Percentiles rank a stretch among this genome's conserved stretches.
Conservation (phyloP, 2,797 vertebrate genomes). For the Bovichtus variegatus region DNA sequence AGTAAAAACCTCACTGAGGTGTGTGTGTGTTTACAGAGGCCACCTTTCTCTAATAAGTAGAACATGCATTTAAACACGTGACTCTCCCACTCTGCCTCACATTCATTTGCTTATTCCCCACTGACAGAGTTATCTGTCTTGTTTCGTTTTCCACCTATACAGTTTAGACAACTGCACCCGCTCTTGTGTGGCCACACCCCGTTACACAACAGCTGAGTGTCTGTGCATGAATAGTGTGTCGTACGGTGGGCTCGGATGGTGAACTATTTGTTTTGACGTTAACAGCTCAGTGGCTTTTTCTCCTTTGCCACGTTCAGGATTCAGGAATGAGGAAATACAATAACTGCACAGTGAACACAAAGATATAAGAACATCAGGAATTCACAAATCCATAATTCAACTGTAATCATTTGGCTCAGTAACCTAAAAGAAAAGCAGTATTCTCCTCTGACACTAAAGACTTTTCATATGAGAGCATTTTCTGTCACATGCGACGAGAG, state of each 20-base stretch:
- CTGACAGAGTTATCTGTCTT: constrained; percentile 49
- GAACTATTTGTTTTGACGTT: constrained; percentile 55
- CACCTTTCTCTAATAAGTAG: constrained; percentile 6
- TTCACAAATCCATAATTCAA: constrained; percentile 49
- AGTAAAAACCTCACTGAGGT: neutral
- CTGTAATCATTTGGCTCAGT: constrained; percentile 62
- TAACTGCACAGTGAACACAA: neutral
- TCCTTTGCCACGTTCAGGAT: constrained; percentile 5
- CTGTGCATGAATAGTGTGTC: constrained; percentile 21
- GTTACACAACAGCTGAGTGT: constrained; percentile 66
- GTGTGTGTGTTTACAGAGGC: constrained; percentile 3
- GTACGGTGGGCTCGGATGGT: constrained; percentile 18
- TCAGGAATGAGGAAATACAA: constrained; percentile 22
- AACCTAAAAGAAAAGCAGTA: constrained; percentile 54
- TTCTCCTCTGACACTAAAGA: constrained; percentile 46
- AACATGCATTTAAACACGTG: constrained; percentile 10
- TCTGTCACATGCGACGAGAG: constrained; percentile 21
- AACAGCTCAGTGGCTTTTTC: constrained; percentile 49
- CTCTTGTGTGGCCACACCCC: constrained; percentile 61
- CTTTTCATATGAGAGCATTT: constrained; percentile 57
- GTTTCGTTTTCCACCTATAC: constrained; percentile 47
- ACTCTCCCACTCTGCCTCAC: constrained; percentile 5
- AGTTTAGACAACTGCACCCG: constrained; percentile 20
- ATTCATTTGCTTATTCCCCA: constrained; percentile 15
- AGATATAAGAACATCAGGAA: constrained; percentile 23